phyloP scores from a whole-genome alignment of 2,888 invertebrate species.

The Empis livida region DNA sequence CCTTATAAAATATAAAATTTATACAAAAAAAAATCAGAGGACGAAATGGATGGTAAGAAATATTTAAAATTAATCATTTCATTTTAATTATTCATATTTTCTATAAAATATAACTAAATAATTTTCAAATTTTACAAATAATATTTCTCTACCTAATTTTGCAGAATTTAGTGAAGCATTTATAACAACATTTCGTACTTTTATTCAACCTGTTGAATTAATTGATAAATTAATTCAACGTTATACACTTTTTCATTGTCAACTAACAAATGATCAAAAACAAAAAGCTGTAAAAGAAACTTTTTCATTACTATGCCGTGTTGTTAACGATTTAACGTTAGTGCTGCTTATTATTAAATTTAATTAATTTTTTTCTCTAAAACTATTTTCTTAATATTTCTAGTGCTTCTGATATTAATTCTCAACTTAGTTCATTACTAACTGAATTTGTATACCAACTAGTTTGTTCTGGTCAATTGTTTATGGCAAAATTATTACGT shows the following conservation, averaged over 20 bases:
- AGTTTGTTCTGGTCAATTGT: slow-evolving; percentile 81
- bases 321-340: slow-evolving; percentile 93
- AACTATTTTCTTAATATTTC: slow-evolving; percentile 16
- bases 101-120: no score
- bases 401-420: slow-evolving; percentile 76
- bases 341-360: no score
- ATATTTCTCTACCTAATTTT: background rate
- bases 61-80: slow-evolving; percentile 4
- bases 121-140: no score
- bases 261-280: slow-evolving; percentile 46
- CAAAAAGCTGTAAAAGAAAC: slow-evolving; percentile 73
- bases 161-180: slow-evolving; percentile 68
- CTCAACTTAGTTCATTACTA: slow-evolving; percentile 62
- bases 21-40: slow-evolving; percentile 9
- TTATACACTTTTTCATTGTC: slow-evolving; percentile 50
- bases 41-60: slow-evolving; percentile 14
- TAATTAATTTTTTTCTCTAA: slow-evolving; percentile 1
- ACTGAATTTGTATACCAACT: slow-evolving; percentile 91
- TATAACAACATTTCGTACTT: slow-evolving; percentile 93
- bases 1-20: background rate
- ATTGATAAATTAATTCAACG: slow-evolving; percentile 70
- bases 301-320: slow-evolving; percentile 84
- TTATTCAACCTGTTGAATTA: slow-evolving; percentile 76
- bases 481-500: slow-evolving; percentile 78
- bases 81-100: background rate